Evolutionary conservation across 2,797 vertebrate genomes (phyloP).

Genomic region (Darevskia nairensis): DNA sequence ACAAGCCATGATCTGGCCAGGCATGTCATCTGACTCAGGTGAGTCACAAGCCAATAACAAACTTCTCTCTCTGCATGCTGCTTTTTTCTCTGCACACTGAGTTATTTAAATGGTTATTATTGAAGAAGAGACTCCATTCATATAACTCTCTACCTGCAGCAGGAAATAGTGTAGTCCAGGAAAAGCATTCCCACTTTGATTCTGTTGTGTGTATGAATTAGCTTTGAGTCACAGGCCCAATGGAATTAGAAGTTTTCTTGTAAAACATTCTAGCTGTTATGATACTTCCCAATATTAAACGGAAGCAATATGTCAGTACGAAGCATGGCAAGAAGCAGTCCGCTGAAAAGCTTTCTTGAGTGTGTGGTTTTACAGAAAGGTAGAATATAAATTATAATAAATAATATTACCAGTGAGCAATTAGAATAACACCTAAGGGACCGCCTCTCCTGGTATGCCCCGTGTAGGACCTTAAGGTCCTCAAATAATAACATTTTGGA

Average conservation of each 20-base stretch:
- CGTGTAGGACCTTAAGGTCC: no score
- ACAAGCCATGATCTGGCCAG: no score
- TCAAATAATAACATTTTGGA: no score
- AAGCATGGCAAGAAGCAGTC: slow-evolving; percentile 9
- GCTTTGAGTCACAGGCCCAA: background rate
- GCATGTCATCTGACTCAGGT: no score
- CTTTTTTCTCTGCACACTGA: background rate
- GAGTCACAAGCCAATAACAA: no score
- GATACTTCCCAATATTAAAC: background rate
- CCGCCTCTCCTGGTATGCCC: no score
- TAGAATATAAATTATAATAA: accelerated
- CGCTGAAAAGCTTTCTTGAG: background rate
- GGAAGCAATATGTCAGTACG: slow-evolving; percentile 13
- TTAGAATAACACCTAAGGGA: slow-evolving; percentile 16
- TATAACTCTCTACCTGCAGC: background rate
- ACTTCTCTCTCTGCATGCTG: background rate
- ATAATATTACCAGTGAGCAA: slow-evolving; percentile 24
- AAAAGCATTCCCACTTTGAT: background rate
- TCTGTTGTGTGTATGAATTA: background rate
- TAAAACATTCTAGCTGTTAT: background rate
- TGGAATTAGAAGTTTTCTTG: background rate
- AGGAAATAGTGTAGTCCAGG: background rate
- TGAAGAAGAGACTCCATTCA: background rate
- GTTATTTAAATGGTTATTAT: no score
- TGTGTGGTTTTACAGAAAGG: background rate